These are phyloP conservation scores for Litoditis marina DNA, from an alignment of 2,888 invertebrate genomes.

Conservation along the genomic window DNA sequence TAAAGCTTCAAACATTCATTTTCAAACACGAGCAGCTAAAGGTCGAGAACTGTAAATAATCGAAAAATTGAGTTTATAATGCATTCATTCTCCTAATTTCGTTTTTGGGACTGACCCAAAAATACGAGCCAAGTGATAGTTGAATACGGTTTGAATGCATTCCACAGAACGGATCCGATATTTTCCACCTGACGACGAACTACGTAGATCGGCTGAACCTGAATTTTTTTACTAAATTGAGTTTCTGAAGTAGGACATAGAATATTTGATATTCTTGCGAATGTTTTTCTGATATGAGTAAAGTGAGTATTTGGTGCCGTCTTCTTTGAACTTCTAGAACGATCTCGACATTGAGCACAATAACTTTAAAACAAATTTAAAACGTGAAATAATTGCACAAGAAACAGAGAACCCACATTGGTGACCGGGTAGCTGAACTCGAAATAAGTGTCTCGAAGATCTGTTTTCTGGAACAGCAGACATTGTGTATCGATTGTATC, in stretches of 20 bases:
- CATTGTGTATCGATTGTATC: conserved; percentile 43
- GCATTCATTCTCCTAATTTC: too few relatives aligned
- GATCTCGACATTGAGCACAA: not conserved
- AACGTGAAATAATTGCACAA: not conserved
- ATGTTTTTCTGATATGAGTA: too few relatives aligned
- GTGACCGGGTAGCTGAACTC: conserved; percentile 46
- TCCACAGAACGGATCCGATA: conserved; percentile 43
- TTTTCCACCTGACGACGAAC: conserved; percentile 22
- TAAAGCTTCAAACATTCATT: too few relatives aligned
- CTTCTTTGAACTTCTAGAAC: not conserved
- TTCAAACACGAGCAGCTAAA: too few relatives aligned
- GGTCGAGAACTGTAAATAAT: too few relatives aligned
- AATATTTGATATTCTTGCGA: too few relatives aligned
- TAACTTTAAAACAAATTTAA: not conserved
- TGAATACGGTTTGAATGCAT: conserved; percentile 50
- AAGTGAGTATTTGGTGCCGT: not conserved
- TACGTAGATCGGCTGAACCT: conserved; percentile 43
- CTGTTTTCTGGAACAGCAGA: conserved; percentile 46
- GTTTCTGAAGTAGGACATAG: too few relatives aligned
- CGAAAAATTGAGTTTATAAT: too few relatives aligned
- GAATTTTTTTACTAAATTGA: not conserved
- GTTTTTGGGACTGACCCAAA: too few relatives aligned
- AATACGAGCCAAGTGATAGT: conserved; percentile 36
- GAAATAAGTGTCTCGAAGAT: conserved; percentile 34
- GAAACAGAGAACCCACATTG: conserved; percentile 20